These are phyloP conservation scores for Ptychoptera contaminata DNA, from an alignment of 2,888 invertebrate genomes.

Conservation along the genomic window DNA sequence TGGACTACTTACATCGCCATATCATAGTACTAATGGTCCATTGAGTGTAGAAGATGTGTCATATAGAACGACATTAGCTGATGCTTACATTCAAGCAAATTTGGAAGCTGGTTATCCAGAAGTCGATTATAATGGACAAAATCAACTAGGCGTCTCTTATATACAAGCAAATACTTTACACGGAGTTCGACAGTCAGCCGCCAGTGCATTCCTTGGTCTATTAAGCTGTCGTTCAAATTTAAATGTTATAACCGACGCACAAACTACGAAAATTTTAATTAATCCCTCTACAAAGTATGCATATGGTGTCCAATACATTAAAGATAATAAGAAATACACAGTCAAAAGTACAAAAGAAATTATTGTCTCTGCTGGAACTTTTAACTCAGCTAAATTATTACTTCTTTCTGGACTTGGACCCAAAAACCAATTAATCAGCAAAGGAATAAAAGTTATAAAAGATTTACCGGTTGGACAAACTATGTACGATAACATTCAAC, in stretches of 20 bases:
- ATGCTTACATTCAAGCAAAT: constrained; percentile 44
- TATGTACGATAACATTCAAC: constrained; percentile 42
- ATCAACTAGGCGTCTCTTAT: constrained; percentile 46
- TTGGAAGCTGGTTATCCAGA: constrained; percentile 47
- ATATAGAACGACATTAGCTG: constrained; percentile 33
- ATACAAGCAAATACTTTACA: constrained; percentile 43
- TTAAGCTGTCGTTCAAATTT: constrained; percentile 38
- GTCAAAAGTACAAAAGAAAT: constrained; percentile 54
- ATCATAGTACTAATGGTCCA: constrained; percentile 44
- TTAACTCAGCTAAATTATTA: constrained; percentile 69
- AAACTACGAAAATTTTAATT: constrained; percentile 45
- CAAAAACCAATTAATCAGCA: constrained; percentile 29
- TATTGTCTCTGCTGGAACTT: constrained; percentile 63
- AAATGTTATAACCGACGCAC: constrained; percentile 40
- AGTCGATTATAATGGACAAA: constrained; percentile 51
- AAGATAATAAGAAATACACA: constrained; percentile 29
- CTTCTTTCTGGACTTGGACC: constrained; percentile 61
- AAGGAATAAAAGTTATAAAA: constrained; percentile 37
- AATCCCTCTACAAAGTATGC: constrained; percentile 40
- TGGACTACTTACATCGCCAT: constrained; percentile 33
- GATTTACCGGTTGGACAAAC: constrained; percentile 47
- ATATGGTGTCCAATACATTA: constrained; percentile 45
- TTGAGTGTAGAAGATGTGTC: constrained; percentile 44
- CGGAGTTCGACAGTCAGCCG: constrained; percentile 49
- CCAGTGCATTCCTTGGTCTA: constrained; percentile 45